Evolutionary conservation across 2,888 invertebrate genomes (phyloP), one percentile per base, ranked within the genome.

Genomic region (Diadegma fenestrale): DNA sequence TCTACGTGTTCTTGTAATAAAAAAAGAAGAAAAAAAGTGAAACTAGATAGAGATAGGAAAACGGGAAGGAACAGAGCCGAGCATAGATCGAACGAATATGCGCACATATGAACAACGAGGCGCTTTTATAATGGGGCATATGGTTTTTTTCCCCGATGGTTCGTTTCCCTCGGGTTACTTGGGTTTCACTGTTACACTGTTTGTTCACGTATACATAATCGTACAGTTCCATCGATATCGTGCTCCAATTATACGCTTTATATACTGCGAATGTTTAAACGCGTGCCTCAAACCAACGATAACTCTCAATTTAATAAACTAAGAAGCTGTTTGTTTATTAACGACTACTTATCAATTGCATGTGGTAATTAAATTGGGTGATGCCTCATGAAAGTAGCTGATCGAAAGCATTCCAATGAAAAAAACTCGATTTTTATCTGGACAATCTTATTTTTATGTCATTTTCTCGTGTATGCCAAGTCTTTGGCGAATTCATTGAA

Each of bases 171-270:
- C 69, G 81, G 66, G 78, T 85, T 78, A 75, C 81, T 85, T 69
- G 45, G 51, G 26, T 81, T 66, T 71, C 22, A 63, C 68, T 80
- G 17, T 75, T 33, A 73, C 26, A 63, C 30, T 30, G 63, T 63
- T 48, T 63, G 45, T 45, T 61, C 75, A 26, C 45, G 48, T 51
- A 76, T n/a, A 54, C 45, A 73, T 78, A 78, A 81, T 80, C 83
- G 37, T 73, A 30, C 48, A 80, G 77, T 80, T 80, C 26, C 66
- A 80, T 80, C 80, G 76, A 86, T 80, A 83, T 63, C 76, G 61
- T 58, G 86, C 80, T 86, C 80, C 86, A 80, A 86, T 80, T 80
- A 85, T 66, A 68, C 77, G 68, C 73, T 43, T 63, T 22, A 43
- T 41, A 33, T 33, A 58, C 69, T 61, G 37, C 22, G 10, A 79